phyloP scores from a whole-genome alignment of 1,140 invertebrate genomes.

The Drosophila punjabiensis region DNA sequence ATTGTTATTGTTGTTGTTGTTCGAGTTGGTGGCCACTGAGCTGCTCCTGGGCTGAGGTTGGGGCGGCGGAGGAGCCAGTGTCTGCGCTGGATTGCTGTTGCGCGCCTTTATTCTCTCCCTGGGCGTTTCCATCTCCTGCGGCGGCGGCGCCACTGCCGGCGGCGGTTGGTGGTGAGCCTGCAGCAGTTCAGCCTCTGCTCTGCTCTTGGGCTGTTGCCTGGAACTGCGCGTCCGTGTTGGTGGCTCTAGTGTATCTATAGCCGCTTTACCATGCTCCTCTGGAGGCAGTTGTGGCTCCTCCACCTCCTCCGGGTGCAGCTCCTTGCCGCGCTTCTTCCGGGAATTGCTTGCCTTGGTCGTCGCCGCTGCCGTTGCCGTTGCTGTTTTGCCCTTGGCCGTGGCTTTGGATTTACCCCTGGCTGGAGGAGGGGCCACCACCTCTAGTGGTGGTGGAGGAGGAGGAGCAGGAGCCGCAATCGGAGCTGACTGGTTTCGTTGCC shows the following conservation, averaged over 20 bases:
- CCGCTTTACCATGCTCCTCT: not conserved
- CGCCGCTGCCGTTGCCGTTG: not conserved
- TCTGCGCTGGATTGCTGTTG: not conserved
- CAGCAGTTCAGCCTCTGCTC: not conserved
- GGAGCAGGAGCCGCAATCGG: not conserved
- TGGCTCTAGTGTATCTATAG: not conserved
- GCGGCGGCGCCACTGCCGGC: not conserved
- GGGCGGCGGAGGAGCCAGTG: not conserved
- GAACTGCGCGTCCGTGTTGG: conserved; percentile 43
- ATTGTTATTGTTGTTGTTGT: conserved; percentile 51
- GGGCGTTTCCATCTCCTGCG: not conserved
- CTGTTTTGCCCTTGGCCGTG: not conserved
- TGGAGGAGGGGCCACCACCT: not conserved
- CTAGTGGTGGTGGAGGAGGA: not conserved
- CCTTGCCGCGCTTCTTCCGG: conserved; percentile 4
- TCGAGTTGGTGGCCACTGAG: not conserved
- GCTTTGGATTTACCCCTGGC: conserved; percentile 8
- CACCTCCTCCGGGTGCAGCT: not conserved
- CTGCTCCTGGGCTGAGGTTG: conserved; percentile 13
- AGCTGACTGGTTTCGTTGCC: conserved; percentile 24
- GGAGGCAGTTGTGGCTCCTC: not conserved
- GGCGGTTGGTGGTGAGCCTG: not conserved
- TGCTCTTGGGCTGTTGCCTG: conserved; percentile 23
- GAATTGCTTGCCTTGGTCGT: conserved; percentile 16
- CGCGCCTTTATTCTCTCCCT: conserved; percentile 9